Conservation (phyloP, 2,888 invertebrate species). For the Heliconius ethilla region DNA sequence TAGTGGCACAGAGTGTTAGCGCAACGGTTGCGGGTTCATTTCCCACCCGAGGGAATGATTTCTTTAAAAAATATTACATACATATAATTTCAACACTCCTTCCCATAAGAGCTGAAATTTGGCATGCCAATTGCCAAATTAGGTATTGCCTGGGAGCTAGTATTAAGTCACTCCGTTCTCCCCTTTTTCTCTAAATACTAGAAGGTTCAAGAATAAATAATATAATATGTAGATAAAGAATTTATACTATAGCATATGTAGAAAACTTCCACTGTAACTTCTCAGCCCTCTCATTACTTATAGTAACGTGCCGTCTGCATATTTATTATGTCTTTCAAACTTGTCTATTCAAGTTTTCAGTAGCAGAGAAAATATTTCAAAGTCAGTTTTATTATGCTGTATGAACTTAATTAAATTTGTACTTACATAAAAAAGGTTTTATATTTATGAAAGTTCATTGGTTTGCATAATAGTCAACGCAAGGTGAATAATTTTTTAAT, state of each 20-base stretch:
- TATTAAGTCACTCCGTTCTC: too few relatives aligned
- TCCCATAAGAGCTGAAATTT: too few relatives aligned
- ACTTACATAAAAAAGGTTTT: not conserved
- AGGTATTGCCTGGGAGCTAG: too few relatives aligned
- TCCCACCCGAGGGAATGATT: too few relatives aligned
- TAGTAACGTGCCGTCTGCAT: constrained; percentile 20
- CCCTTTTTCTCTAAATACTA: not conserved
- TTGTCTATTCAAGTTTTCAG: constrained; percentile 16
- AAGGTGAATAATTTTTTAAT: too few relatives aligned
- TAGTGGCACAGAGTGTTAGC: too few relatives aligned
- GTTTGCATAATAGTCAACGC: too few relatives aligned
- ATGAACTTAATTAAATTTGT: constrained; percentile 2
- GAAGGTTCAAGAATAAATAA: not conserved
- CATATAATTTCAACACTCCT: too few relatives aligned
- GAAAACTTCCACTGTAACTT: constrained; percentile 7
- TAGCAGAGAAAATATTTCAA: not conserved
- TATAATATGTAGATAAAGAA: not conserved
- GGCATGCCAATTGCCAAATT: too few relatives aligned
- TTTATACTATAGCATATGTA: not conserved
- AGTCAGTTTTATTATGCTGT: constrained; percentile 8
- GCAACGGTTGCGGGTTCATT: too few relatives aligned
- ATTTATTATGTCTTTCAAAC: constrained; percentile 15
- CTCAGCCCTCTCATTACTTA: constrained; percentile 20
- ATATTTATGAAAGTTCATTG: not conserved
- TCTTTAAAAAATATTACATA: too few relatives aligned